A percentile compares a stretch with the other conserved stretches of the same genome.
Evolutionary conservation across 2,797 vertebrate genomes (phyloP).

Genomic region (Crenuchus spilurus): DNA sequence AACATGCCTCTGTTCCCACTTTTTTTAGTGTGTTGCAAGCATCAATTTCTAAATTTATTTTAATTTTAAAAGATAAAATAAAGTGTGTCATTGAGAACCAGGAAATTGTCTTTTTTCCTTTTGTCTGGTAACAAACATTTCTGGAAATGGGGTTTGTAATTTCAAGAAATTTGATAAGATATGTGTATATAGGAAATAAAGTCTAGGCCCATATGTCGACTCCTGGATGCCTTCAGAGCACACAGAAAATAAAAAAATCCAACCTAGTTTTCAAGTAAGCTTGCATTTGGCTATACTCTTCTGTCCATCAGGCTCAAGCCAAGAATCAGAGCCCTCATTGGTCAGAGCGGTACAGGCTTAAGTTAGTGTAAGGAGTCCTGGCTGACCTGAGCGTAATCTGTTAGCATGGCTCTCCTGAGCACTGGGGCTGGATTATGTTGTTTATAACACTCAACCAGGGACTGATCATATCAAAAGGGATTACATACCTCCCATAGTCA

Average conservation of each 20-base stretch:
- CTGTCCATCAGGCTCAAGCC: neutral
- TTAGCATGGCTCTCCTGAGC: conserved; percentile 6
- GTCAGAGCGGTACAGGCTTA: neutral
- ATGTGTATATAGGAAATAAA: neutral
- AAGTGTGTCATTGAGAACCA: no score
- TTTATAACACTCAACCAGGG: conserved; percentile 33
- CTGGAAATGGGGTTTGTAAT: no score
- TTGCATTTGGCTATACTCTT: neutral
- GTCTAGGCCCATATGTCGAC: no score
- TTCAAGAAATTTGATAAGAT: no score
- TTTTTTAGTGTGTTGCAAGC: no score
- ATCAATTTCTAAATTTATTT: no score
- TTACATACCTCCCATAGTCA: conserved; percentile 55
- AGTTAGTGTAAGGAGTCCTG: conserved; percentile 1
- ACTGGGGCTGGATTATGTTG: conserved; percentile 58
- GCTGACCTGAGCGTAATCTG: conserved; percentile 38
- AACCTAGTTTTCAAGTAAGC: neutral
- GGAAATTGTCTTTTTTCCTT: no score
- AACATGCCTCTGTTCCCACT: no score
- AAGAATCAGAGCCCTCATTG: conserved; percentile 2
- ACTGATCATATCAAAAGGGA: conserved; percentile 62
- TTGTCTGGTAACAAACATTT: no score
- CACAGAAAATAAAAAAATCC: no score
- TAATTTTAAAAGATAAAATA: no score
- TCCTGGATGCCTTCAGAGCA: no score